These are phyloP conservation scores for Origma solitaria DNA, from an alignment of 2,113 vertebrate species.

Conservation along the genomic window DNA sequence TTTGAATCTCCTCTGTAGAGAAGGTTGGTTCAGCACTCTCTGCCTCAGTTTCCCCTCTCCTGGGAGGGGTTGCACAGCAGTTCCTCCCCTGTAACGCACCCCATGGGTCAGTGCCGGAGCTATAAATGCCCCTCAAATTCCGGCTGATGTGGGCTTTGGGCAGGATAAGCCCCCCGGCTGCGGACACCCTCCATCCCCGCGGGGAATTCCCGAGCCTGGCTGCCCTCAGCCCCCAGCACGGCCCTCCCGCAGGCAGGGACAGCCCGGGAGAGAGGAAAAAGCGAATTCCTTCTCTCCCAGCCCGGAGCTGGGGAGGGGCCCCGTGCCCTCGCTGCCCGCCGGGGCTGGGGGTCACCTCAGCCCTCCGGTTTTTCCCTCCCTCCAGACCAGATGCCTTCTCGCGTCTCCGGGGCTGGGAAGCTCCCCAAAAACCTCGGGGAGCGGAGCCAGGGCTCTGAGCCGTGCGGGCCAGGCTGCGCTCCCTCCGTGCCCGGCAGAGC, in stretches of 20 bases:
- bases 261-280: neutral
- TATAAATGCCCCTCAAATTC: neutral
- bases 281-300: fast-evolving
- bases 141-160: neutral
- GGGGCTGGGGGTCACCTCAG: neutral
- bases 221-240: neutral
- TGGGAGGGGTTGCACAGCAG: fast-evolving
- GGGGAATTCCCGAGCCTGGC: neutral
- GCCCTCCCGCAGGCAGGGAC: neutral
- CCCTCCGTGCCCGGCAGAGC: neutral
- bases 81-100: neutral
- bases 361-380: neutral
- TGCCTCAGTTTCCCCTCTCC: neutral
- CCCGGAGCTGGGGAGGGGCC: neutral
- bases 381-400: neutral
- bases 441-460: neutral
- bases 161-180: neutral
- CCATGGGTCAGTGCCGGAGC: fast-evolving
- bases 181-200: fast-evolving
- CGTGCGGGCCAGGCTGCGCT: fast-evolving
- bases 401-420: neutral
- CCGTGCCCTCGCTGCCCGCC: neutral
- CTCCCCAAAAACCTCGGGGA: neutral
- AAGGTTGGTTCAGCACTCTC: neutral
- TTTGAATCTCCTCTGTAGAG: neutral